Evolutionary conservation across 2,113 vertebrate genomes (phyloP), one percentile per base, ranked within the genome.

Genomic region (Elachura formosa): DNA sequence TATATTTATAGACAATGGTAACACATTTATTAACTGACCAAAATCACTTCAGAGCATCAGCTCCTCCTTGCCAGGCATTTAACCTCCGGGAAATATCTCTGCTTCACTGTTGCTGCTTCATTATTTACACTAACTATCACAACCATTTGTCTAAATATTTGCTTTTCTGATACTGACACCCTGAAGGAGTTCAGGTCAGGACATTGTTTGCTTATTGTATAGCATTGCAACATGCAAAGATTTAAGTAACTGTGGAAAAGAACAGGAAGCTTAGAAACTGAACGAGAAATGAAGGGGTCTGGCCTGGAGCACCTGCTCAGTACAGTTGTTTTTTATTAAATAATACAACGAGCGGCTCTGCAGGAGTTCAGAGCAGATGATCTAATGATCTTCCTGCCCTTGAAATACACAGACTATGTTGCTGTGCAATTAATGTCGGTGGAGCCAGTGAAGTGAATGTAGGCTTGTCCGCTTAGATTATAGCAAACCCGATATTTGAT

Each of bases 121-220:
- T 95, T 96, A 91, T 95, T 96, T 95, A 90, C 85, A 63, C 36
- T 85, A 72, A 80, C 66, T 90, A 81, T 95, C 86, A 88, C 61
- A 61, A 93, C 54, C 40, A 9, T 87, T 94, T 96, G 82, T 78
- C 80, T 86, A 96, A 97, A 96, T 96, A 97, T 95, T 97, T 96
- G 72, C 76, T 94, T 94, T 87, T 89, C 87, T 93, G 94, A 92
- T 89, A 87, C 68, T 82, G 87, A 78, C 93, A 95, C 72, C 36
- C 83, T 81, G 71, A 92, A 94, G 68, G 82, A 90, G 92, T 97
- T 96, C 93, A 94, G 89, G 58, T 85, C 89, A 96, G 94, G 93
- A 86, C 84, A 69, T 69, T 41, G 52, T 92, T 92, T 95, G 75
- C 64, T 36, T 94, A 67, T 83, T 93, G 63, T 88, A 80, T 31